Evolutionary conservation across 1,140 invertebrate genomes (phyloP).

Genomic region (Planococcus citri): DNA sequence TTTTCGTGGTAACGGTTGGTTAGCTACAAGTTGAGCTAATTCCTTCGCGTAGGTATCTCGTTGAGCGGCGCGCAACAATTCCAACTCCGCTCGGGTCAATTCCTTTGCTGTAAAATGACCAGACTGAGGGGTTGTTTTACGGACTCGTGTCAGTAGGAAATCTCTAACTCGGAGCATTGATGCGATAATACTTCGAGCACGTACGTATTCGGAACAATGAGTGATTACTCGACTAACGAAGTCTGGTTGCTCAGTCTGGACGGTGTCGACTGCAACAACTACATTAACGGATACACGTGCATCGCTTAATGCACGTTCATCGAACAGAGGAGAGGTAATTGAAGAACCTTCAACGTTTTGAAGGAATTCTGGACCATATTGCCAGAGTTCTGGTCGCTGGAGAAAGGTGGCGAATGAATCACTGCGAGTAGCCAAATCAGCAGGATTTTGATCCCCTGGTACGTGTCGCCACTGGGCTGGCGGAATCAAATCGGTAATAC

Average conservation of each 20-base stretch:
- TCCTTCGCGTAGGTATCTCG: neutral
- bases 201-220: too few relatives aligned
- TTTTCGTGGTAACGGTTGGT: neutral
- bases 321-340: too few relatives aligned
- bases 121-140: neutral
- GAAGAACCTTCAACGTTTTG: neutral
- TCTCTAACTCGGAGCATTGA: neutral
- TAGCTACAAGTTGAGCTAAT: neutral
- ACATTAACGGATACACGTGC: too few relatives aligned
- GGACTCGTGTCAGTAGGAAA: neutral
- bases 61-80: neutral
- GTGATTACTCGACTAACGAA: too few relatives aligned
- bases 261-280: too few relatives aligned
- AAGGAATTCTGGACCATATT: conserved; percentile 17
- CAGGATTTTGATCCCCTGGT: conserved; percentile 33
- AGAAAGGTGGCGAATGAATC: conserved; percentile 15
- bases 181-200: too few relatives aligned
- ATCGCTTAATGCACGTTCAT: too few relatives aligned
- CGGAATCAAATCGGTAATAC: conserved; percentile 31
- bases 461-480: conserved; percentile 31
- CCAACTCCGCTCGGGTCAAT: neutral
- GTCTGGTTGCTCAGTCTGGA: too few relatives aligned
- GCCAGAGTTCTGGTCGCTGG: conserved; percentile 23
- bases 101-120: neutral
- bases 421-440: conserved; percentile 34